A percentile compares a stretch with the other conserved stretches of the same genome.
phyloP scores from a whole-genome alignment of 2,888 invertebrate genomes.

The Drosophila longiperda region DNA sequence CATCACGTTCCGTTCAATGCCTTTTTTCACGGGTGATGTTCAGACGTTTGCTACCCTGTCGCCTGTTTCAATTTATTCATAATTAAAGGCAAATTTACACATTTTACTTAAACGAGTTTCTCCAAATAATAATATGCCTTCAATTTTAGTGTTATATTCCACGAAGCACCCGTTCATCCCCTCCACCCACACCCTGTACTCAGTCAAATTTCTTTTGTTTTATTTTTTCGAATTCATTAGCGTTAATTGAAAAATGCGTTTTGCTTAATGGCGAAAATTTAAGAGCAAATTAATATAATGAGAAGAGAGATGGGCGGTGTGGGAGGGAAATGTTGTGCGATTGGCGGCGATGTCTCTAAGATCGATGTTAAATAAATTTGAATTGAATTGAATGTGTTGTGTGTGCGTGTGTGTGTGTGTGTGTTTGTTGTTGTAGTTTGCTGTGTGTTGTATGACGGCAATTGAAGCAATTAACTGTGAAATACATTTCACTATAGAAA shows the following conservation, averaged over 20 bases:
- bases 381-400: constrained; percentile 59
- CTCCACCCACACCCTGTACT: not conserved
- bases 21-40: constrained; percentile 19
- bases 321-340: not conserved
- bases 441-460: constrained; percentile 48
- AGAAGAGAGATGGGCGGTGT: not conserved
- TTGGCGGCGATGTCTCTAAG: constrained; percentile 22
- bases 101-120: constrained; percentile 38
- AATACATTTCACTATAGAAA: constrained; percentile 65
- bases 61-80: constrained; percentile 26
- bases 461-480: constrained; percentile 75
- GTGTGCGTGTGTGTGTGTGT: constrained; percentile 30
- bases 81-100: constrained; percentile 59
- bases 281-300: not conserved
- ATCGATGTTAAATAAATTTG: constrained; percentile 59
- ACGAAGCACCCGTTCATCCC: not conserved
- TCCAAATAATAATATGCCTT: constrained; percentile 27
- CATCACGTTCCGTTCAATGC: constrained; percentile 25
- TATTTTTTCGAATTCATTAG: constrained; percentile 35
- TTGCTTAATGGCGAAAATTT: constrained; percentile 30
- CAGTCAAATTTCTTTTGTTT: not conserved
- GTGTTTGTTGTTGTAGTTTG: constrained; percentile 32
- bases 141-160: constrained; percentile 13
- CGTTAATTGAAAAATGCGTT: constrained; percentile 59
- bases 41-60: not conserved